Conservation (phyloP, 2,888 invertebrate species). For the Furcula furcula region DNA sequence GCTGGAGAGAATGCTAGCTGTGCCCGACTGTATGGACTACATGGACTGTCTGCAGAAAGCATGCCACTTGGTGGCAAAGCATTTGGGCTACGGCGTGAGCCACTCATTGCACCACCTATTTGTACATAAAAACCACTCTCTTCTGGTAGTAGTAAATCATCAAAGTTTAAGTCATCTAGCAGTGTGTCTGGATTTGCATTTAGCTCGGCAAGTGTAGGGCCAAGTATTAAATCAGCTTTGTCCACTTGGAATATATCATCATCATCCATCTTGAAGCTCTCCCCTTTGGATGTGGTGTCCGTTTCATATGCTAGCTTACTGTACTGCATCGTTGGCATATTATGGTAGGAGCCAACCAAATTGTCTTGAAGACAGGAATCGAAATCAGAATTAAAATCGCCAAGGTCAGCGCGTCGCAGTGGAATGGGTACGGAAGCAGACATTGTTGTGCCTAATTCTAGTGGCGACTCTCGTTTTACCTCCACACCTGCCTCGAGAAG, state of each 20-base stretch:
- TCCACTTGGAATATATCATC: slow-evolving; percentile 95
- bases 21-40: slow-evolving; percentile 74
- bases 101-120: slow-evolving; percentile 74
- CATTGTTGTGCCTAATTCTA: slow-evolving; percentile 62
- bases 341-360: slow-evolving; percentile 59
- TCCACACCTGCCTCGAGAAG: slow-evolving; percentile 83
- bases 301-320: slow-evolving; percentile 65
- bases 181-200: slow-evolving; percentile 93
- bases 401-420: slow-evolving; percentile 67
- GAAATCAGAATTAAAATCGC: slow-evolving; percentile 80
- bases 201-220: slow-evolving; percentile 91
- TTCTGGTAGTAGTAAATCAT: slow-evolving; percentile 89
- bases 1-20: slow-evolving; percentile 84
- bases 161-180: slow-evolving; percentile 92
- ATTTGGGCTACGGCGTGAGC: slow-evolving; percentile 47
- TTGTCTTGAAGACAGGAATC: slow-evolving; percentile 80
- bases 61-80: slow-evolving; percentile 44
- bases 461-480: slow-evolving; percentile 83
- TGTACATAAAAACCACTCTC: slow-evolving; percentile 83
- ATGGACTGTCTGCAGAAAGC: slow-evolving; percentile 65
- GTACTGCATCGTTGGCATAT: slow-evolving; percentile 62
- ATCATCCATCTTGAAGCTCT: slow-evolving; percentile 90
- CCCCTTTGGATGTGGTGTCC: slow-evolving; percentile 73
- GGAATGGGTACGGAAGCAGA: slow-evolving; percentile 86
- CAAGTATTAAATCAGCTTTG: slow-evolving; percentile 91